Conservation (phyloP, 1,140 invertebrate species). For the Ylistrum balloti region DNA sequence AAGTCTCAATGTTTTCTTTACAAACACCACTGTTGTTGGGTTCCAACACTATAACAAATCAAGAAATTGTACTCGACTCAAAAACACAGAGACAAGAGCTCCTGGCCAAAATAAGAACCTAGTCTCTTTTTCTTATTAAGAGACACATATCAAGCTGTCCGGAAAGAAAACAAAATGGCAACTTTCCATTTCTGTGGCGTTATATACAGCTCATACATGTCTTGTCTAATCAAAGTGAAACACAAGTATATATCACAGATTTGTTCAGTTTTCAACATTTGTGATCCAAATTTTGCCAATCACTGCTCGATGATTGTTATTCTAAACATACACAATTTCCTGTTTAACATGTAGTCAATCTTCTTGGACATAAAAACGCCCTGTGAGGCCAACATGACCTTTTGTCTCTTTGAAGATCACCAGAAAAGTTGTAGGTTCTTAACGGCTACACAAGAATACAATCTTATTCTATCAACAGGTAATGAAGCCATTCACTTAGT, state of each 20-base stretch:
- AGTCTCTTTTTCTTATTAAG: too few relatives aligned
- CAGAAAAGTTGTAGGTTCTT: not conserved
- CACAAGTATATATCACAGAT: not conserved
- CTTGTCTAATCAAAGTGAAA: not conserved
- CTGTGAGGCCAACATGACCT: not conserved
- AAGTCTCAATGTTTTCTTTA: not conserved
- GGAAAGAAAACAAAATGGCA: too few relatives aligned
- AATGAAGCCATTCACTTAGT: not conserved
- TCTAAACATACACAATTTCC: not conserved
- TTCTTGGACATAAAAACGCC: not conserved
- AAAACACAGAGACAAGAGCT: too few relatives aligned
- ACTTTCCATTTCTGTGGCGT: too few relatives aligned
- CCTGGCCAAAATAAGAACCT: too few relatives aligned
- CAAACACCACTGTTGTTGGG: not conserved
- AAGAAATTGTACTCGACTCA: too few relatives aligned
- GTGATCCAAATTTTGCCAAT: not conserved
- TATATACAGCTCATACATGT: too few relatives aligned
- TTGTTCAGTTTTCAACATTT: not conserved
- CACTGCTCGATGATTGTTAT: not conserved
- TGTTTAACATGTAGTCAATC: not conserved
- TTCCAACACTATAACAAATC: too few relatives aligned
- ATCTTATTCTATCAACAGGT: not conserved
- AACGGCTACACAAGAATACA: not conserved
- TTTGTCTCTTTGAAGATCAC: not conserved
- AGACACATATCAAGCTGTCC: too few relatives aligned